phyloP scores from a whole-genome alignment of 1,140 invertebrate genomes.

The Drosophila parvula region DNA sequence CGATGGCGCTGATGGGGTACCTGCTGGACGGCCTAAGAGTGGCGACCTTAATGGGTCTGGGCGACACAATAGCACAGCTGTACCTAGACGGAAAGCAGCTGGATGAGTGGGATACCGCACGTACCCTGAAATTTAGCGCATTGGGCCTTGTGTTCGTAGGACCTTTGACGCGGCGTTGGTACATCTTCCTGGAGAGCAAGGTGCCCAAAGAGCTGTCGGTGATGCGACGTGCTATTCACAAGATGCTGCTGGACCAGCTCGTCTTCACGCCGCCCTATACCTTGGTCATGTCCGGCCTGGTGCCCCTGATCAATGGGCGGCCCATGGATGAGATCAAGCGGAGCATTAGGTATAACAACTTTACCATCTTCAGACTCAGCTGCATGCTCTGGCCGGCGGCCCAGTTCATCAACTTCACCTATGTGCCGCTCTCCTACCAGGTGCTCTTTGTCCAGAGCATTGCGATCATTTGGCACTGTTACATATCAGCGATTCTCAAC shows the following conservation, averaged over 20 bases:
- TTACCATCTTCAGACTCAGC: constrained; percentile 89
- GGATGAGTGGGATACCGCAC: constrained; percentile 57
- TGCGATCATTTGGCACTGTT: constrained; percentile 94
- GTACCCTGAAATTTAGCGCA: constrained; percentile 78
- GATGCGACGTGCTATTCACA: constrained; percentile 52
- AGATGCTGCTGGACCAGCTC: constrained; percentile 89
- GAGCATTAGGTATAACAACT: constrained; percentile 87
- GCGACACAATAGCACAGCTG: constrained; percentile 84
- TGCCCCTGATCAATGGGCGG: constrained; percentile 88
- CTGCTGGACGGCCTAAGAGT: constrained; percentile 75
- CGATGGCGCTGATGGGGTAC: constrained; percentile 29
- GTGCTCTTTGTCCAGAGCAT: constrained; percentile 91
- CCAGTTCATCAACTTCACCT: constrained; percentile 92
- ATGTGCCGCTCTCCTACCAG: constrained; percentile 92
- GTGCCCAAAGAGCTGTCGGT: constrained; percentile 62
- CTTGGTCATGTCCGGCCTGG: constrained; percentile 85
- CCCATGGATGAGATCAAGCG: constrained; percentile 85
- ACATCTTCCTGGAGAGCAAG: constrained; percentile 87
- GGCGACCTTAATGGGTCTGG: constrained; percentile 83
- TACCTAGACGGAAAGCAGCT: constrained; percentile 75
- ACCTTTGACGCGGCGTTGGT: constrained; percentile 89
- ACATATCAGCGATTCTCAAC: constrained; percentile 84
- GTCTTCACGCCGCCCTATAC: constrained; percentile 89
- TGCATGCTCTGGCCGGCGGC: constrained; percentile 94
- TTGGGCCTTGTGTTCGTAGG: constrained; percentile 84